Conservation (phyloP, 2,888 invertebrate genomes). For the Drosophila meridionalis region DNA sequence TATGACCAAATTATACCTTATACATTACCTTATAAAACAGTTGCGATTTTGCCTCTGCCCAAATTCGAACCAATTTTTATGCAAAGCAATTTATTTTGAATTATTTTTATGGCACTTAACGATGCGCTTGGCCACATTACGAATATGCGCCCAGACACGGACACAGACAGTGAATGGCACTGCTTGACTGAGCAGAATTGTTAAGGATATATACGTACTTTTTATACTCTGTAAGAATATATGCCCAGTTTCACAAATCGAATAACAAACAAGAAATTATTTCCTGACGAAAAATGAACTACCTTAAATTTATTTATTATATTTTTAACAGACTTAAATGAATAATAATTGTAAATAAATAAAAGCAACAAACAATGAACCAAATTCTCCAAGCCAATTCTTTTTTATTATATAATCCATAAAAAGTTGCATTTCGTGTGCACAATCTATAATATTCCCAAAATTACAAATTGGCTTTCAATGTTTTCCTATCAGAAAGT, state of each 20-base stretch:
- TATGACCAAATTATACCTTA: slow-evolving; percentile 84
- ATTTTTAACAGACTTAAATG: too few species aligned
- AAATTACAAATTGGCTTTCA: not conserved
- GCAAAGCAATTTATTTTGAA: slow-evolving; percentile 85
- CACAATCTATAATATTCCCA: slow-evolving; percentile 21
- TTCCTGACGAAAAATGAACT: too few species aligned
- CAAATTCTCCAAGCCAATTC: too few species aligned
- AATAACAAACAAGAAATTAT: too few species aligned
- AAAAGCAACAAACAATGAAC: too few species aligned
- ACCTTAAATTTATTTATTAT: too few species aligned
- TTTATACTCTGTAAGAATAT: not conserved
- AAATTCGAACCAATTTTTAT: slow-evolving; percentile 80
- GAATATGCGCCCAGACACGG: slow-evolving; percentile 23
- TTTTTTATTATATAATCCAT: too few species aligned
- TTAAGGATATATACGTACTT: not conserved
- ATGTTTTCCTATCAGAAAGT: not conserved
- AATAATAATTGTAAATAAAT: not conserved
- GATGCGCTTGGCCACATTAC: slow-evolving; percentile 67
- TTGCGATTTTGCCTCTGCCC: slow-evolving; percentile 47
- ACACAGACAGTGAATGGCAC: not conserved
- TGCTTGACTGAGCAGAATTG: slow-evolving; percentile 10
- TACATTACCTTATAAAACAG: slow-evolving; percentile 74
- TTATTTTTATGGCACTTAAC: slow-evolving; percentile 85
- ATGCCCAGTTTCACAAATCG: too few species aligned
- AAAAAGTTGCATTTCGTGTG: slow-evolving; percentile 10